These are phyloP conservation scores for Amphipoea lucens DNA, from an alignment of 2,888 invertebrate genomes.

Conservation along the genomic window DNA sequence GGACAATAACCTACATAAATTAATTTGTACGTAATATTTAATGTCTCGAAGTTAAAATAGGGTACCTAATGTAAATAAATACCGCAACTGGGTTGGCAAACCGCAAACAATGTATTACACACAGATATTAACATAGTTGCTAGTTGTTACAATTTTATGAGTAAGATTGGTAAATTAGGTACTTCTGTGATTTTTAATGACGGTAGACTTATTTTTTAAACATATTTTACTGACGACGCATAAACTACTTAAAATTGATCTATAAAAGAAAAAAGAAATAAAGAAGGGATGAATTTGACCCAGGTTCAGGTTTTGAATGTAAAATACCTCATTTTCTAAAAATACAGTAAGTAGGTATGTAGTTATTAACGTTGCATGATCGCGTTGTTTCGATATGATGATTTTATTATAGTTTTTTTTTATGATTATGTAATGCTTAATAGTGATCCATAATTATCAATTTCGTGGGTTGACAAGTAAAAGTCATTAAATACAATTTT, in stretches of 20 bases:
- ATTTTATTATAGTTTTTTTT: not conserved
- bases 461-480: too few relatives aligned
- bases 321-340: not conserved
- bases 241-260: not conserved
- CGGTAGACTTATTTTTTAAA: not conserved
- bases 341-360: not conserved
- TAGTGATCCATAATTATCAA: not conserved
- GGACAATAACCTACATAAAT: not conserved
- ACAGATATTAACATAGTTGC: not conserved
- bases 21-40: too few relatives aligned
- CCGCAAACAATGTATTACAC: constrained; percentile 1
- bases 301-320: not conserved
- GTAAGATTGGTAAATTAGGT: not conserved
- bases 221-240: not conserved
- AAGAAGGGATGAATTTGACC: not conserved
- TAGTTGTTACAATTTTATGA: constrained; percentile 1
- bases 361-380: not conserved
- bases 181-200: not conserved
- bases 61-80: not conserved
- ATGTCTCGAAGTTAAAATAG: not conserved
- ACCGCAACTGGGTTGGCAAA: not conserved
- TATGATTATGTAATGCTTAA: not conserved
- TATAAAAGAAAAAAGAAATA: too few relatives aligned
- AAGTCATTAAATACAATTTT: too few relatives aligned
- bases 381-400: not conserved